Evolutionary conservation across 1,140 invertebrate species (phyloP).

Genomic region (Neocloeon triangulifer): DNA sequence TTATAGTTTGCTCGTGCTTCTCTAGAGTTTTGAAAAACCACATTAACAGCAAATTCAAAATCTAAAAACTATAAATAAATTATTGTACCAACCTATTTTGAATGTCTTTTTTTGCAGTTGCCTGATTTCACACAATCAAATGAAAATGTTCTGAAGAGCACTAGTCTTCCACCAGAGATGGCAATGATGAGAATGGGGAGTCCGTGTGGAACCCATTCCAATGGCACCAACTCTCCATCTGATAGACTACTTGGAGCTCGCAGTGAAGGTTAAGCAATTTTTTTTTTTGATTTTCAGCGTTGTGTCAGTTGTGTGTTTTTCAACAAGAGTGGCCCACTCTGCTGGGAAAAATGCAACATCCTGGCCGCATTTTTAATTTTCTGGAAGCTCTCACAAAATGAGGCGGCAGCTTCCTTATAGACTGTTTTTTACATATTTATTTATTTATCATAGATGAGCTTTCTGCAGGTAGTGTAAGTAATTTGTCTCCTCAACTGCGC

Average conservation of each 20-base stretch:
- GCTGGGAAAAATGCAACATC: no score
- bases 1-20: no score
- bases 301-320: no score
- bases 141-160: constrained; percentile 12
- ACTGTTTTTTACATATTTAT: constrained; percentile 11
- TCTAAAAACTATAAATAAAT: no score
- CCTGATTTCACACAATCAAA: constrained; percentile 8
- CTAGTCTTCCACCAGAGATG: constrained; percentile 13
- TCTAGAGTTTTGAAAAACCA: no score
- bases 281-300: no score
- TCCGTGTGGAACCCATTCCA: constrained; percentile 24
- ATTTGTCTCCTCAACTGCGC: constrained; percentile 25
- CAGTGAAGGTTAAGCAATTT: constrained; percentile 15
- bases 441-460: constrained; percentile 35
- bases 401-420: no score
- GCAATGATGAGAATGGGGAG: no score
- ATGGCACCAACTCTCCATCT: constrained; percentile 23
- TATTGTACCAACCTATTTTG: no score
- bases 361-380: no score
- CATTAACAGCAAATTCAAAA: no score
- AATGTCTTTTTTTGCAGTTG: constrained; percentile 9
- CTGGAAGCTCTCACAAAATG: constrained; percentile 1
- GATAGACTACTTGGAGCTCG: constrained; percentile 14
- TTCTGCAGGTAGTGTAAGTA: constrained; percentile 26
- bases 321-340: no score